These are phyloP conservation scores for Parambassis ranga DNA, from an alignment of 2,797 vertebrate species.

Conservation along the genomic window DNA sequence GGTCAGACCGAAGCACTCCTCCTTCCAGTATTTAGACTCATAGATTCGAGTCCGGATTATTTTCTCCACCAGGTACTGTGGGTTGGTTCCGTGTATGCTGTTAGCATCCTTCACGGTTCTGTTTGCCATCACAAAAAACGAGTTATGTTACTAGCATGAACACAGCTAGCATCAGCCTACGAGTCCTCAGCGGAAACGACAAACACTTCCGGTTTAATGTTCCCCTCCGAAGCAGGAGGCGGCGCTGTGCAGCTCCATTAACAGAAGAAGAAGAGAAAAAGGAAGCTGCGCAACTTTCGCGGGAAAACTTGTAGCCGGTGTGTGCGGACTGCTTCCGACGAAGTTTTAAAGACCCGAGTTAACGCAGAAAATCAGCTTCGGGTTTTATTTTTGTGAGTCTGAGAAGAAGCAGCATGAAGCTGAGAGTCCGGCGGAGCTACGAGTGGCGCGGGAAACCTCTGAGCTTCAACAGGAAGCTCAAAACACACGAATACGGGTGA, in stretches of 20 bases:
- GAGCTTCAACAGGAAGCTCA: conserved; percentile 78
- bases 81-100: conserved; percentile 97
- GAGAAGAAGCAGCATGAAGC: conserved; percentile 31
- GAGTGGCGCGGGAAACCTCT: conserved; percentile 79
- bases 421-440: conserved; percentile 71
- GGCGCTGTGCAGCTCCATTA: too few relatives aligned
- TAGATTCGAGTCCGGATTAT: conserved; percentile 97
- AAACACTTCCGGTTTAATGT: not conserved
- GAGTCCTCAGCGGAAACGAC: not conserved
- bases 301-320: too few relatives aligned
- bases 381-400: too few relatives aligned
- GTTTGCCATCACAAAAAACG: conserved; percentile 85
- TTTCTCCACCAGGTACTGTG: conserved; percentile 97
- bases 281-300: too few relatives aligned
- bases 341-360: too few relatives aligned
- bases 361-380: too few relatives aligned
- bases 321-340: too few relatives aligned
- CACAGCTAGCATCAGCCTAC: not conserved
- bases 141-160: not conserved
- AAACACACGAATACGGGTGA: conserved; percentile 81
- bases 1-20: conserved; percentile 96
- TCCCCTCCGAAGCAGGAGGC: too few relatives aligned
- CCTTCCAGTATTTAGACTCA: conserved; percentile 99
- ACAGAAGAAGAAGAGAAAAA: too few relatives aligned
- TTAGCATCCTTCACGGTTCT: conserved; percentile 97